Base-by-base conservation (phyloP, 1,140 invertebrate species). In the Pseudachorutes palmiensis region DNA sequence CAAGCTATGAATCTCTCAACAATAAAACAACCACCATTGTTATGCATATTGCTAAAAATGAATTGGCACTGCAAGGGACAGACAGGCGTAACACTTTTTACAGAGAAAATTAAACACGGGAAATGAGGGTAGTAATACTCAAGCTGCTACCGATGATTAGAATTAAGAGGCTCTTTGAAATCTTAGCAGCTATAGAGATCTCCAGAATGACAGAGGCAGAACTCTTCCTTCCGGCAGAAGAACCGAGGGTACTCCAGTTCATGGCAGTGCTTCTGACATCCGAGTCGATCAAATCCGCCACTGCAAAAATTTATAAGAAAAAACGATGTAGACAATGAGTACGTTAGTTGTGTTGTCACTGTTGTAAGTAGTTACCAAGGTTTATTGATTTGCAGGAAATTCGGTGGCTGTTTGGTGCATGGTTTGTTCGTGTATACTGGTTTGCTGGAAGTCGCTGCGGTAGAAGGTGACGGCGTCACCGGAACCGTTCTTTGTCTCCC, bases 391-490 rank as follows among this genome's bases (percentile, higher is more conserved):
- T 72, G 62, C 12, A 48, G 32, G 59, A 72, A 72, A 61, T 72
- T 70, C 0, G 71, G 71, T 2, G 45, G 76, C 67, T 66, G 76
- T 69, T 68, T 72, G 62, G 58, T 71, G 48, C 64, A 72, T 55
- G 51, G 12, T 19, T 9, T 16, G 24, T 9, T 24, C 24, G 24
- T 5, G 12, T 5, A 12, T 14, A 22, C 51, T 26, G 51, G 12
- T 16, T 12, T 16, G 5, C 51, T 26, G 24, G 51, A 14, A 3
- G 5, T 16, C 14, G 51, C 51, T 55, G 5, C 5, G 9, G 14
- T 22, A 26, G 51, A 5, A 5, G 51, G 5, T 55, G 24, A 9
- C 9, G 51, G 24, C 9, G 51, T 16, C 51, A 24, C 24, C 51
- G 51, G 12, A n/a, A n/a, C n/a, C n/a, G n/a, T n/a, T n/a, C n/a